Evolutionary conservation across 2,888 invertebrate genomes (phyloP).

Genomic region (Thelaira solivaga): DNA sequence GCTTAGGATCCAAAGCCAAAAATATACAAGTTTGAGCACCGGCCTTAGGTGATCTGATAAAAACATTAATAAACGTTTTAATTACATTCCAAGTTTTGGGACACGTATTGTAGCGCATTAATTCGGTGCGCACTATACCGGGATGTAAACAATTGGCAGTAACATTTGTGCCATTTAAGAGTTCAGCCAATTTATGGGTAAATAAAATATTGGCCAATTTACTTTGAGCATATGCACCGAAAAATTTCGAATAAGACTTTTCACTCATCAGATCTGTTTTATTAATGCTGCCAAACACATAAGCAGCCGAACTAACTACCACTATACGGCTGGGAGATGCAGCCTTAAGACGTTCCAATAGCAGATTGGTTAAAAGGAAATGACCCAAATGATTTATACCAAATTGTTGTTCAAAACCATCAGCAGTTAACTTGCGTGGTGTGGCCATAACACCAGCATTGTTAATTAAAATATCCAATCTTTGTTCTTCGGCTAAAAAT

Average conservation of each 20-base stretch:
- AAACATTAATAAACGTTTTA: constrained; percentile 66
- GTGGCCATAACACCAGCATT: constrained; percentile 79
- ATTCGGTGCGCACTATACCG: constrained; percentile 85
- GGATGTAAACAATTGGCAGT: constrained; percentile 85
- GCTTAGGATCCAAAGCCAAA: constrained; percentile 73
- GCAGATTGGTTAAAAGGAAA: constrained; percentile 80
- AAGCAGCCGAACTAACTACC: constrained; percentile 84
- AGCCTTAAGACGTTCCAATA: constrained; percentile 79
- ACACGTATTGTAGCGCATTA: constrained; percentile 79
- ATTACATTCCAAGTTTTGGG: constrained; percentile 66
- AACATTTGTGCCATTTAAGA: constrained; percentile 81
- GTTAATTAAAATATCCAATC: constrained; percentile 79
- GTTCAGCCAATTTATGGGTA: constrained; percentile 81
- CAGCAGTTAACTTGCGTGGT: constrained; percentile 77
- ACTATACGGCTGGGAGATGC: constrained; percentile 87
- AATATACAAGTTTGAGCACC: constrained; percentile 75
- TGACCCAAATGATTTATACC: constrained; percentile 82
- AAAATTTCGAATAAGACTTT: constrained; percentile 80
- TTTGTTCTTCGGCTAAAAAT: constrained; percentile 76
- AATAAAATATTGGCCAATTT: constrained; percentile 89
- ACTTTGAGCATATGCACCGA: constrained; percentile 85
- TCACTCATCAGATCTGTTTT: constrained; percentile 86
- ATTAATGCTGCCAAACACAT: constrained; percentile 82
- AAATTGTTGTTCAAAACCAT: constrained; percentile 80
- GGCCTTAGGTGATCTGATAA: constrained; percentile 73